Evolutionary conservation across 2,888 invertebrate genomes (phyloP).

Genomic region (Capitulum mitella): DNA sequence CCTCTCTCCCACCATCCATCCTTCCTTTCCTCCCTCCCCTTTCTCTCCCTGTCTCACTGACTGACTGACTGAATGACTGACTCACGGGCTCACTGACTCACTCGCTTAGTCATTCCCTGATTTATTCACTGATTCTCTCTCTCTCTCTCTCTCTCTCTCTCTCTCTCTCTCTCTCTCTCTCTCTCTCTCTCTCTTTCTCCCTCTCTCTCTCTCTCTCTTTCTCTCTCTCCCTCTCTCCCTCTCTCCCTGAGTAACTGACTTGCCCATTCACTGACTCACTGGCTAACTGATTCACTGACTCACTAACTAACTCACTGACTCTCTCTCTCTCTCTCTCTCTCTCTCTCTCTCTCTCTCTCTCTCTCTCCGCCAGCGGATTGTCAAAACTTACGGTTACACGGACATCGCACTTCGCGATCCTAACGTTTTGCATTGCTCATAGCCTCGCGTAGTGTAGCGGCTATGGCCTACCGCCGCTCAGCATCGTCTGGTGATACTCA

Average conservation of each 20-base stretch:
- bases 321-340: constrained; percentile 1
- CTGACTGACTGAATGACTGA: too few species aligned
- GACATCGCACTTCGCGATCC: too few species aligned
- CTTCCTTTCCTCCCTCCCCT: background rate
- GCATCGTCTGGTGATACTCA: too few species aligned
- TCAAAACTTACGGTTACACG: too few species aligned
- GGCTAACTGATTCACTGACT: background rate
- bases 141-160: constrained; percentile 1
- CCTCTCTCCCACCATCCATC: too few species aligned
- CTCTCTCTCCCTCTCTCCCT: background rate
- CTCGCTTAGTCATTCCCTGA: background rate
- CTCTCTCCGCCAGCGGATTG: too few species aligned
- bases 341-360: too few species aligned
- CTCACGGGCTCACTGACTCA: background rate
- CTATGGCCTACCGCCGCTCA: too few species aligned
- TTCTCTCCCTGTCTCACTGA: background rate
- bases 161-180: constrained; percentile 1
- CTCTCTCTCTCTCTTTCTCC: background rate
- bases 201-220: background rate
- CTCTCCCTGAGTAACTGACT: background rate
- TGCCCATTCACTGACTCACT: background rate
- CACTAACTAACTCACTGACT: background rate
- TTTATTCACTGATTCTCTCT: background rate
- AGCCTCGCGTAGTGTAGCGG: too few species aligned
- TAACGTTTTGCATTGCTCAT: too few species aligned